Conservation (phyloP, 2,113 vertebrate species). For the Equus przewalskii region DNA sequence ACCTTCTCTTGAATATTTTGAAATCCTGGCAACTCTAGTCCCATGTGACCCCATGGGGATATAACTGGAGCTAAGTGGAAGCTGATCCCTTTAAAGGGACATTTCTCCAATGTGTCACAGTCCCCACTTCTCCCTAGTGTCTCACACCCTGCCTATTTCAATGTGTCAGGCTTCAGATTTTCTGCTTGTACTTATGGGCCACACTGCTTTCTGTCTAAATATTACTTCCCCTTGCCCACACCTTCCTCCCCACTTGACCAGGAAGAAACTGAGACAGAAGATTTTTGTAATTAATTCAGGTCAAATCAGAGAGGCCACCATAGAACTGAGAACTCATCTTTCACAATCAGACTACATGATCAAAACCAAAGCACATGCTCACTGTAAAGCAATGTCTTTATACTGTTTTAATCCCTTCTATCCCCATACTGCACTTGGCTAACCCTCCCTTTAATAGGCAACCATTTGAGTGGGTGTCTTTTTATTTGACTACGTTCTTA, state of each 20-base stretch:
- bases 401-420: neutral
- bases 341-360: accelerated
- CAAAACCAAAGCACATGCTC: neutral
- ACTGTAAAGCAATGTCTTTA: neutral
- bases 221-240: neutral
- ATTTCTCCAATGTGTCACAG: neutral
- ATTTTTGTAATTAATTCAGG: neutral
- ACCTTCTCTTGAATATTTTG: neutral
- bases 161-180: neutral
- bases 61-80: neutral
- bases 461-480: neutral
- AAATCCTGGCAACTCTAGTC: neutral
- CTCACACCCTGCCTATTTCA: neutral
- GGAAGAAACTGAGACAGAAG: neutral
- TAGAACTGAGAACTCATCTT: neutral
- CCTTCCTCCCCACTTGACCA: neutral
- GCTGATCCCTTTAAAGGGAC: neutral
- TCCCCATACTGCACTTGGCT: accelerated
- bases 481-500: neutral
- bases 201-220: neutral
- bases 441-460: neutral
- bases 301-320: neutral
- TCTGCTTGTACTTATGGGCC: neutral
- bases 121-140: neutral
- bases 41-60: neutral